These are phyloP conservation scores for Alviniconcha marisindica DNA, from an alignment of 1,140 invertebrate genomes.

Conservation along the genomic window DNA sequence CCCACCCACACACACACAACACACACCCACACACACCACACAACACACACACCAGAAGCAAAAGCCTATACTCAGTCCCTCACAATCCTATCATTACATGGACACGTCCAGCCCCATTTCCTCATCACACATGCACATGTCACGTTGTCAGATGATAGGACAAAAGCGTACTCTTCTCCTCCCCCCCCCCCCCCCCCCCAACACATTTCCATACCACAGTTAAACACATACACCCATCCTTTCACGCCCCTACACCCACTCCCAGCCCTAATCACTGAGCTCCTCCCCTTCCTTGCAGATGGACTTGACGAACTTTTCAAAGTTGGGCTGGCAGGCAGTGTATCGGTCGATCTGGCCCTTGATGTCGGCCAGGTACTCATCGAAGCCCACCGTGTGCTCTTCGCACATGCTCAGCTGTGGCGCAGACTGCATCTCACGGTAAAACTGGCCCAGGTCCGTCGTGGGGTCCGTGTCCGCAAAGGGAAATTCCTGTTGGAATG, in stretches of 20 bases:
- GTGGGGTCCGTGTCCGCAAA: neutral
- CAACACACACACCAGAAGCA: too few relatives aligned
- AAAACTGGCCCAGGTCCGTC: slow-evolving; percentile 17
- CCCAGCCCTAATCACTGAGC: neutral
- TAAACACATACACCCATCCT: neutral
- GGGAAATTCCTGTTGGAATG: neutral
- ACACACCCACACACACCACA: too few relatives aligned
- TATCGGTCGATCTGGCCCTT: neutral
- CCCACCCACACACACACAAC: too few relatives aligned
- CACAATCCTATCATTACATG: too few relatives aligned
- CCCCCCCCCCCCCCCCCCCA: too few relatives aligned
- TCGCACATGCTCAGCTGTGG: neutral
- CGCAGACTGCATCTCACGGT: slow-evolving; percentile 13
- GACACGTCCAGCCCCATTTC: too few relatives aligned
- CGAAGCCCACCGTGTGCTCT: neutral
- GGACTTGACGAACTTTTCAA: neutral
- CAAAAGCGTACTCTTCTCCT: too few relatives aligned
- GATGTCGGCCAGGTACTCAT: neutral
- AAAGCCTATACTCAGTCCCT: too few relatives aligned
- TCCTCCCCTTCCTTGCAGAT: neutral
- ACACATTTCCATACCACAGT: too few relatives aligned
- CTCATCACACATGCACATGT: neutral
- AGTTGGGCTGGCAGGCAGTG: neutral
- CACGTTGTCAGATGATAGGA: too few relatives aligned
- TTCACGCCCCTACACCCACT: neutral